Evolutionary conservation across 2,888 invertebrate species (phyloP).

Genomic region (Sphinx pinastri): DNA sequence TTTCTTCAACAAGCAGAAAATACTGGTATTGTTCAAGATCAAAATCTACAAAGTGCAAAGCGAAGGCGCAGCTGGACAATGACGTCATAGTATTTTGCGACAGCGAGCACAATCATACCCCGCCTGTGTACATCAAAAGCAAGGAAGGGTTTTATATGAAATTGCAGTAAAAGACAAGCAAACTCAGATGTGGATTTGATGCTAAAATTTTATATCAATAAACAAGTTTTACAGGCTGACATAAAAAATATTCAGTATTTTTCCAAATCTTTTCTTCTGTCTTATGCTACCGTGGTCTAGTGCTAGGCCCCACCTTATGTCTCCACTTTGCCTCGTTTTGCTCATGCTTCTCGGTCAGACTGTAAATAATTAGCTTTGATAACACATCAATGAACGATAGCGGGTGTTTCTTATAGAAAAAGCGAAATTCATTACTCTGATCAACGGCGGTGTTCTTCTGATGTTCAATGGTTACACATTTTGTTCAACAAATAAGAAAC

Average conservation of each 20-base stretch:
- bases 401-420: not conserved
- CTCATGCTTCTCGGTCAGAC: no score
- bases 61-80: constrained; percentile 35
- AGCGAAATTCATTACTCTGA: not conserved
- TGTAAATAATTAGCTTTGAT: no score
- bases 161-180: not conserved
- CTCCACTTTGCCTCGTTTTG: no score
- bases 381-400: not conserved
- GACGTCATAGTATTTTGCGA: not conserved
- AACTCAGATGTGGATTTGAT: not conserved
- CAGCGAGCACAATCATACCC: not conserved
- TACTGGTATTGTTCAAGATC: constrained; percentile 58
- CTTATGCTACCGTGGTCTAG: no score
- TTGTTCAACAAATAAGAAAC: constrained; percentile 35
- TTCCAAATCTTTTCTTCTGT: no score
- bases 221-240: not conserved
- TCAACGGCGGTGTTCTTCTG: not conserved
- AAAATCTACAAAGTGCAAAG: constrained; percentile 44
- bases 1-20: constrained; percentile 46
- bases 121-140: not conserved
- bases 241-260: no score
- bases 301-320: no score
- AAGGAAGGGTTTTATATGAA: constrained; percentile 15
- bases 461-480: constrained; percentile 27
- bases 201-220: not conserved